Evolutionary conservation across 2,888 invertebrate genomes (phyloP).

Genomic region (Autographa pulchrina): DNA sequence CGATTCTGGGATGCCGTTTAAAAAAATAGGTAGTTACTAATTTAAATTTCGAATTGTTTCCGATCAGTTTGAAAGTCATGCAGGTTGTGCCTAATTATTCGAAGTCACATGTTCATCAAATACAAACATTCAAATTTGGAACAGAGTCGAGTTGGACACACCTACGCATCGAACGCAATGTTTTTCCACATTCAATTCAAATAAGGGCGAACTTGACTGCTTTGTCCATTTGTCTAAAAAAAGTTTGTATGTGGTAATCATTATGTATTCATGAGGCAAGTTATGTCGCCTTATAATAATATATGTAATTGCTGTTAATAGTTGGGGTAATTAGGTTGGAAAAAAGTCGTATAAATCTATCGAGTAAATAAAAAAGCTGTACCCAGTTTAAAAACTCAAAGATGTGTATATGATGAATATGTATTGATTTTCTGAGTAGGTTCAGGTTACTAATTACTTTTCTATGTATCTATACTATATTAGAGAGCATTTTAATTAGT

Average conservation of each 20-base stretch:
- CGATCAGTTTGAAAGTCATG: slow-evolving; percentile 58
- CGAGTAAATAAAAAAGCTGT: too few relatives aligned
- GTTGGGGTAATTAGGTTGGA: slow-evolving; percentile 23
- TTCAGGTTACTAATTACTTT: too few relatives aligned
- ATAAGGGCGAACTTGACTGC: slow-evolving; percentile 63
- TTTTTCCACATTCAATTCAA: slow-evolving; percentile 79
- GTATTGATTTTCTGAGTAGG: too few relatives aligned
- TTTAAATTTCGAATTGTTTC: slow-evolving; percentile 61
- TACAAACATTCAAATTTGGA: slow-evolving; percentile 72
- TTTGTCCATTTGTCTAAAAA: slow-evolving; percentile 41
- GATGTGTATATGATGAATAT: too few relatives aligned
- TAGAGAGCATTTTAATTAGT: not conserved
- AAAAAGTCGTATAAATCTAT: not conserved
- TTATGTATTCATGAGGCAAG: slow-evolving; percentile 44
- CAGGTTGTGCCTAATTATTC: slow-evolving; percentile 63
- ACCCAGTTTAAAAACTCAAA: too few relatives aligned
- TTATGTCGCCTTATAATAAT: slow-evolving; percentile 35
- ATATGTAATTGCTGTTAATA: slow-evolving; percentile 31
- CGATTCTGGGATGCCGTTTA: slow-evolving; percentile 3
- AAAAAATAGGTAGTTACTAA: slow-evolving; percentile 39
- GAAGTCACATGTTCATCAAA: slow-evolving; percentile 65
- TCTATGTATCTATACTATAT: too few relatives aligned
- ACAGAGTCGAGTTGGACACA: slow-evolving; percentile 64
- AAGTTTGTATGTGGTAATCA: slow-evolving; percentile 38
- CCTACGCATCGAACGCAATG: slow-evolving; percentile 65